A percentile compares a stretch with the other conserved stretches of the same genome.
phyloP scores from a whole-genome alignment of 2,888 invertebrate species.

The Colletes collaris region DNA sequence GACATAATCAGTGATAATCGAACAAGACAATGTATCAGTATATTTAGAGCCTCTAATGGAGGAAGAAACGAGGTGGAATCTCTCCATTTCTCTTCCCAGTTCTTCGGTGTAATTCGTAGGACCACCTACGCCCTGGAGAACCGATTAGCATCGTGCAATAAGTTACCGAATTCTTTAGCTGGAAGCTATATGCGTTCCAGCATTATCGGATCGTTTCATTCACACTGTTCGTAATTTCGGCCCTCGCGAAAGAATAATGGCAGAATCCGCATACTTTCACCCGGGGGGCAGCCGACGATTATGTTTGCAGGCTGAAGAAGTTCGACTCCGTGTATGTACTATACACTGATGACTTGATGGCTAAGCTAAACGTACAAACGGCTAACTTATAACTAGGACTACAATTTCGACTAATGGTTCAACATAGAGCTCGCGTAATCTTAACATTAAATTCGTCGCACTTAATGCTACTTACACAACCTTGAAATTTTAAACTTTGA shows the following conservation, averaged over 20 bases:
- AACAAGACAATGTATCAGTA: neutral
- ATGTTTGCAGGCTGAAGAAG: conserved; percentile 15
- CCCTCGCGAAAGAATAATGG: conserved; percentile 69
- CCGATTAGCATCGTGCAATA: conserved; percentile 75
- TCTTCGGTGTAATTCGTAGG: conserved; percentile 39
- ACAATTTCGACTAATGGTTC: too few relatives aligned
- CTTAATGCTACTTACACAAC: too few relatives aligned
- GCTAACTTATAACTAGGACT: too few relatives aligned
- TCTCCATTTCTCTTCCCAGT: conserved; percentile 7
- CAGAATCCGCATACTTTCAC: conserved; percentile 70
- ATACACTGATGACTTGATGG: too few relatives aligned
- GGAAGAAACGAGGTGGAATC: neutral
- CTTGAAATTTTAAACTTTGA: too few relatives aligned
- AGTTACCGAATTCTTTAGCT: conserved; percentile 73
- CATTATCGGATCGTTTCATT: conserved; percentile 78
- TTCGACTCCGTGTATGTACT: conserved; percentile 48
- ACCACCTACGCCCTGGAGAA: conserved; percentile 69
- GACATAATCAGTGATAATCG: neutral
- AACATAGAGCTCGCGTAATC: too few relatives aligned
- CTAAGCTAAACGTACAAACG: too few relatives aligned
- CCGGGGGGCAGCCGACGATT: conserved; percentile 64
- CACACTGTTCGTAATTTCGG: conserved; percentile 77
- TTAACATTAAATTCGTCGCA: too few relatives aligned
- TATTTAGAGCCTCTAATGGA: neutral
- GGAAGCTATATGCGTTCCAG: conserved; percentile 76